Conservation (phyloP, 1,140 invertebrate species). For the Bilobella aurantiaca region DNA sequence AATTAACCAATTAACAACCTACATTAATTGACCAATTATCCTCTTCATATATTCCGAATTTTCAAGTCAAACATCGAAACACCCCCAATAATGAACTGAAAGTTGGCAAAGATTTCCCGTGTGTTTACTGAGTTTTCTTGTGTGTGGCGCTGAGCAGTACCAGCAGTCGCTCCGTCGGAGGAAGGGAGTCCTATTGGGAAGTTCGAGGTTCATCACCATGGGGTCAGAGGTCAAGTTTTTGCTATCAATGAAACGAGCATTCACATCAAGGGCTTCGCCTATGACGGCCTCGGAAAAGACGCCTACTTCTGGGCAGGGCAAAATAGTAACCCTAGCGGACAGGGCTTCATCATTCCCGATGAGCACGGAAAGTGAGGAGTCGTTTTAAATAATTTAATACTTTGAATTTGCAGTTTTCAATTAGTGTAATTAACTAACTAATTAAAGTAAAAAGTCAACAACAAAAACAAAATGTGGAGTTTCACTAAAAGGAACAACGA, state of each 20-base stretch:
- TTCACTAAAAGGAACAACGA: no score
- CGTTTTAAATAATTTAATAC: neutral
- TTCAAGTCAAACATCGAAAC: no score
- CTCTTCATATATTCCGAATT: no score
- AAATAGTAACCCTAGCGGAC: conserved; percentile 71
- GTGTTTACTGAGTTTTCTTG: no score
- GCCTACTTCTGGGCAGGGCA: conserved; percentile 87
- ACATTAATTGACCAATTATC: no score
- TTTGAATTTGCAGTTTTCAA: neutral
- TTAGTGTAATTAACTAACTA: neutral
- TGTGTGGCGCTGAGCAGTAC: no score
- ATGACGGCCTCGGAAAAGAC: conserved; percentile 72
- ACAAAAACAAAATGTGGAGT: no score
- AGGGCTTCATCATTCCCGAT: conserved; percentile 82
- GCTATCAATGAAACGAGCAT: conserved; percentile 79
- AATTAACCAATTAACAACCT: no score
- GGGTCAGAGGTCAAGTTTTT: conserved; percentile 77
- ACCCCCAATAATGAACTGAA: no score
- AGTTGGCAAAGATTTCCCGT: no score
- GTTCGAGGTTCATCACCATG: conserved; percentile 81
- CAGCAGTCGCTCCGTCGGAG: neutral
- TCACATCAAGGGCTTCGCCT: conserved; percentile 70
- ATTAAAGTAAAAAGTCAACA: no score
- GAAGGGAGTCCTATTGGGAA: conserved; percentile 68
- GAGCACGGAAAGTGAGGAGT: conserved; percentile 59